phyloP scores from a whole-genome alignment of 2,888 invertebrate genomes.

The Drosophila helvetica region DNA sequence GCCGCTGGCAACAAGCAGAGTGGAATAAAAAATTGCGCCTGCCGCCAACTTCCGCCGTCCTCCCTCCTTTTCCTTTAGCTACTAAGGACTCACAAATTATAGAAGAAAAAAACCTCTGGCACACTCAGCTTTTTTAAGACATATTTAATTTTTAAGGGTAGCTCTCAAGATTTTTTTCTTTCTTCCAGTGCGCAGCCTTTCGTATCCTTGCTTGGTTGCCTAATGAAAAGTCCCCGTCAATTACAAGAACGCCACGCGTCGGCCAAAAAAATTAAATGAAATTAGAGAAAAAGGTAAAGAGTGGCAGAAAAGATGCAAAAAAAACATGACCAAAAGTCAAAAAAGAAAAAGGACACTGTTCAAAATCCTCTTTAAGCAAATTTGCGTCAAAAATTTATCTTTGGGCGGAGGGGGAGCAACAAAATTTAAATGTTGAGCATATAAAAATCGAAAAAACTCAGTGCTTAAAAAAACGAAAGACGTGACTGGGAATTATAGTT shows the following conservation, averaged over 20 bases:
- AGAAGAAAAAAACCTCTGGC: conserved; percentile 59
- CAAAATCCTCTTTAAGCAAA: conserved; percentile 66
- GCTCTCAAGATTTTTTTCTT: conserved; percentile 54
- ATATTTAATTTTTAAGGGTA: conserved; percentile 72
- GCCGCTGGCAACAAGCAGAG: conserved; percentile 62
- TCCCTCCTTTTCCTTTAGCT: conserved; percentile 2
- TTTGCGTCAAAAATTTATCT: conserved; percentile 56
- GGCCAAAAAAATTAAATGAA: conserved; percentile 50
- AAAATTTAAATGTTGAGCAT: background rate
- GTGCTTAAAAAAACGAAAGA: conserved; percentile 7
- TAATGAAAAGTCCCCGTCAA: conserved; percentile 77
- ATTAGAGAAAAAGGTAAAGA: conserved; percentile 42
- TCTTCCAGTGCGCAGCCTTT: conserved; percentile 60
- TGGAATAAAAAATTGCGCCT: conserved; percentile 50
- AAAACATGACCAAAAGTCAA: conserved; percentile 66
- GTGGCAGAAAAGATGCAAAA: conserved; percentile 47
- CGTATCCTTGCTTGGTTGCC: conserved; percentile 52
- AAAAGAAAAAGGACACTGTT: conserved; percentile 52
- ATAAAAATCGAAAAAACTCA: conserved; percentile 45
- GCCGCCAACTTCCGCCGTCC: conserved; percentile 62
- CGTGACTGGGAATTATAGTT: conserved; percentile 58
- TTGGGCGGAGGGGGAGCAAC: background rate
- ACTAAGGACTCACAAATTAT: conserved; percentile 42
- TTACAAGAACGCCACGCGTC: conserved; percentile 69
- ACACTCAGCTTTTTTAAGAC: conserved; percentile 65